phyloP scores from a whole-genome alignment of 1,140 invertebrate genomes.

The Drosophila sproati region DNA sequence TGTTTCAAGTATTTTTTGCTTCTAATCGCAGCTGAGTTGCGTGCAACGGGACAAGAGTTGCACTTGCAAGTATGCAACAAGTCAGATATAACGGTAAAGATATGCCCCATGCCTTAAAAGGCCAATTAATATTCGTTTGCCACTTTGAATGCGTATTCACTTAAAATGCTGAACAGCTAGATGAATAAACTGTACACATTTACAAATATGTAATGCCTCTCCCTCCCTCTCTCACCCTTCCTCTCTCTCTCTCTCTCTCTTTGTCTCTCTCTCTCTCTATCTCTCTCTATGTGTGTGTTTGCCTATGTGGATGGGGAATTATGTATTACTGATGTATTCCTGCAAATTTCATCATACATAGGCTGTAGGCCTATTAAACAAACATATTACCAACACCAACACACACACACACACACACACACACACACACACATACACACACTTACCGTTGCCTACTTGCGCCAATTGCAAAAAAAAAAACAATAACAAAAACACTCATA shows the following conservation, averaged over 20 bases:
- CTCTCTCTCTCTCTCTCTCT: no score
- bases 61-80: constrained; percentile 14
- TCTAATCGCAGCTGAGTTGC: no score
- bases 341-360: constrained; percentile 44
- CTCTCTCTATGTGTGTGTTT: constrained; percentile 1
- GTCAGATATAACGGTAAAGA: background rate
- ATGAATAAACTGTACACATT: constrained; percentile 24
- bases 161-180: background rate
- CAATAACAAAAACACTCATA: constrained; percentile 37
- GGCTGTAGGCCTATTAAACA: constrained; percentile 72
- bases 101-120: background rate
- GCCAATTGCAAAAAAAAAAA: constrained; percentile 3
- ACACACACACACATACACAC: background rate
- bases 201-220: constrained; percentile 4
- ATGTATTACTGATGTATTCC: constrained; percentile 39
- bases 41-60: no score
- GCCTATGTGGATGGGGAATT: background rate
- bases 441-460: background rate
- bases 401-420: constrained; percentile 4
- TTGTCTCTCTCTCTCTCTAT: no score
- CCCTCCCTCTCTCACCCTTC: background rate
- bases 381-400: constrained; percentile 67
- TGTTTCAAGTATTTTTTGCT: no score
- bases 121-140: background rate
- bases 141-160: background rate